Evolutionary conservation across 2,797 vertebrate species (phyloP), one percentile per base, ranked within the genome.

Genomic region (Rhinoraja longicauda): DNA sequence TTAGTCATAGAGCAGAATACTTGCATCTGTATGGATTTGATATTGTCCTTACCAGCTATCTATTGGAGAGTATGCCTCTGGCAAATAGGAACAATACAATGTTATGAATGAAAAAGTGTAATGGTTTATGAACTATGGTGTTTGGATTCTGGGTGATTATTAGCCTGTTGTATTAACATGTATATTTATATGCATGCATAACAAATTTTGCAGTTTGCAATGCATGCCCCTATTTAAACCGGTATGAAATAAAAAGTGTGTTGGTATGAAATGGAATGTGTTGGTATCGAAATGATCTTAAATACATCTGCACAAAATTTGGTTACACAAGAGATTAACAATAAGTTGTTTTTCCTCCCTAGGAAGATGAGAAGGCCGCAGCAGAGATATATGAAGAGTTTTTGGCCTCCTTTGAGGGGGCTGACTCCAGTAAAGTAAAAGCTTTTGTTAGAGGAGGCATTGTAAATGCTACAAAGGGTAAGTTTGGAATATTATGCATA

Each of bases 341-440:
- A 24, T 93, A 3, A 84, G 39, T 24, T 82, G 90, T 95, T 94
- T 75, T 93, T 26, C 93, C 6, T 93, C 12, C 94, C 93, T 96
- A 99, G 99, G 98, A 99, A 96, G 99, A 99, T 96, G 99, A 99
- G 95, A 98, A 98, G 93, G 98, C 98, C 94, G 99, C 99, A 93
- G 99, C 99, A 93, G 99, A 99, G 95, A 99, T 99, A 93, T 99
- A 99, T 94, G 99, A 99, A 95, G 99, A 99, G 94, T 99, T 99
- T 96, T 98, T 99, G 90, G 98, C 98, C 94, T 98, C 99, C 21
- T 99, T 99, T 96, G 99, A 99, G 96, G 99, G 99, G 95, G 97
- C 98, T 75, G 99, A 99, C 94, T 98, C 96, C 92, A 97, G 97
- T 93, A 99, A 99, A 96, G 98, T 99, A 93, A 99, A 99, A 96